Percentiles rank a stretch among this genome's conserved stretches.
These are phyloP conservation scores for Oreochromis mossambicus DNA, from an alignment of 2,797 vertebrate genomes.

Conservation along the genomic window DNA sequence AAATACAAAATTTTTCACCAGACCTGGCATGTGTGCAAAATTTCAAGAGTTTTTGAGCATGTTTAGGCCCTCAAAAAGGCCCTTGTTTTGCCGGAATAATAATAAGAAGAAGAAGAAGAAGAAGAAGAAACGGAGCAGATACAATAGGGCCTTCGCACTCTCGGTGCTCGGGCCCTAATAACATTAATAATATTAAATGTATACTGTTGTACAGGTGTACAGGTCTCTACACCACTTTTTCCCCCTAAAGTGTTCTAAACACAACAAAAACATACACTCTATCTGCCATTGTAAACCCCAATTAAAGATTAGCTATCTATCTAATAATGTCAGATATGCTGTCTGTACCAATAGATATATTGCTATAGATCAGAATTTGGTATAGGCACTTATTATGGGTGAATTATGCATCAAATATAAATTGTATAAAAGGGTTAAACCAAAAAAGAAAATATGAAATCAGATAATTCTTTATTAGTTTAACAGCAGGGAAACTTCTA, in stretches of 20 bases:
- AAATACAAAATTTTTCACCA: too few species aligned
- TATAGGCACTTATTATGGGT: fast-evolving
- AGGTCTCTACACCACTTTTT: neutral
- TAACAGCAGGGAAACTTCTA: neutral
- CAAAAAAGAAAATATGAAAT: neutral
- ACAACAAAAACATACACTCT: neutral
- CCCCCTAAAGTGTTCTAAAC: neutral
- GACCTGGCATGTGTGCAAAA: too few species aligned
- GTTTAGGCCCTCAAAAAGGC: too few species aligned
- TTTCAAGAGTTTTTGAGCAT: too few species aligned
- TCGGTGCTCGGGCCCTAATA: too few species aligned
- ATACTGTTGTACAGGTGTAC: fast-evolving
- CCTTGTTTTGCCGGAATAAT: too few species aligned
- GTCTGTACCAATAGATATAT: neutral
- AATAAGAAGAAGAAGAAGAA: too few species aligned
- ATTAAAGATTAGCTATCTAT: neutral
- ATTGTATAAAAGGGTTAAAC: neutral
- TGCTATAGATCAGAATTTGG: neutral
- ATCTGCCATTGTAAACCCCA: neutral
- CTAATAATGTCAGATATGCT: fast-evolving
- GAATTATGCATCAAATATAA: neutral
- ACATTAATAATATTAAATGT: too few species aligned
- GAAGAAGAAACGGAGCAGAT: too few species aligned
- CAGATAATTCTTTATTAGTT: neutral
- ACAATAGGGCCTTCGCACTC: too few species aligned